Conservation (phyloP, 2,113 vertebrate genomes). For the Catharus fuscescens region DNA sequence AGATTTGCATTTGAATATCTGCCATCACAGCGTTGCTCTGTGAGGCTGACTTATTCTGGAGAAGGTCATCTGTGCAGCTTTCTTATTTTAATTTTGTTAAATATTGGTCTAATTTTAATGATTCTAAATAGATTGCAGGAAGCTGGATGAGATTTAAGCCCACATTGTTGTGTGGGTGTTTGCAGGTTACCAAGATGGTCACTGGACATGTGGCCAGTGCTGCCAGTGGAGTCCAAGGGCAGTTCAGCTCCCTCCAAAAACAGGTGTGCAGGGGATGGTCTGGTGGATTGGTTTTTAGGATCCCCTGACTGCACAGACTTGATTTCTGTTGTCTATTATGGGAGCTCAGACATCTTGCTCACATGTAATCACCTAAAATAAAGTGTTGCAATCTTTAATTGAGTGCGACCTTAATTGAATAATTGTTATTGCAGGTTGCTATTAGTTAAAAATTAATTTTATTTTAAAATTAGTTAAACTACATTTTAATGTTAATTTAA, state of each 20-base stretch:
- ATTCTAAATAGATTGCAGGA: not conserved
- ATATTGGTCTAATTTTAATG: not conserved
- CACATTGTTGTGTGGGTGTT: not conserved
- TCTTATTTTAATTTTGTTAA: not conserved
- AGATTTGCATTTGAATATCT: not conserved
- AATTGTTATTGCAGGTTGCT: not conserved
- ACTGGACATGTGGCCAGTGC: rapidly evolving
- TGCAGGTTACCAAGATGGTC: not conserved
- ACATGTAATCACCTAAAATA: not conserved
- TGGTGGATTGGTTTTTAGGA: not conserved
- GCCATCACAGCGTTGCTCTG: not conserved
- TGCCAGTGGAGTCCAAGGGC: not conserved
- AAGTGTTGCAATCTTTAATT: not conserved
- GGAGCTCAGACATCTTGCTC: not conserved
- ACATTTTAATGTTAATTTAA: not conserved
- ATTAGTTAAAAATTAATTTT: not conserved
- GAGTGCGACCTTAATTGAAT: not conserved
- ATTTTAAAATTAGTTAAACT: not conserved
- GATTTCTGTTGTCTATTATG: rapidly evolving
- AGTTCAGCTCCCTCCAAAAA: not conserved
- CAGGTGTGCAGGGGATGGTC: not conserved
- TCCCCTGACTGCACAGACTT: not conserved
- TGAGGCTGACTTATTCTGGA: not conserved
- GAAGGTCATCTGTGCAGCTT: not conserved
- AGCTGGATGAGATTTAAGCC: not conserved